phyloP scores from a whole-genome alignment of 1,140 invertebrate species.

The Cylas formicarius region DNA sequence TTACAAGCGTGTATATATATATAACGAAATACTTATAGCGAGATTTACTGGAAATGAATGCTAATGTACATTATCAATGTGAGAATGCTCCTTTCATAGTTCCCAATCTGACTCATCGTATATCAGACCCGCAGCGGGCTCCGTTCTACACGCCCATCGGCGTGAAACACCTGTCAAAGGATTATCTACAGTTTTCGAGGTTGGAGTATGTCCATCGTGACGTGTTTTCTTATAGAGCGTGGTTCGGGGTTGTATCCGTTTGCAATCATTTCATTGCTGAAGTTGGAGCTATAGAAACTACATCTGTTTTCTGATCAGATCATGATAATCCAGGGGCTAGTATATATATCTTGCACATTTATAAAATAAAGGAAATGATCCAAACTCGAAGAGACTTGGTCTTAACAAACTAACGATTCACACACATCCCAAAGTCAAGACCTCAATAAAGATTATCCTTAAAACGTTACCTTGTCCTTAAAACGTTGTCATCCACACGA shows the following conservation, averaged over 20 bases:
- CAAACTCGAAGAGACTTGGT: too few species aligned
- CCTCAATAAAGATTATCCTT: too few species aligned
- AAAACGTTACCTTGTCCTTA: too few species aligned
- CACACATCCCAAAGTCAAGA: too few species aligned
- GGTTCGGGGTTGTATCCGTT: too few species aligned
- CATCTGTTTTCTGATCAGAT: constrained; percentile 1
- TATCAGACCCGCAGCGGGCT: constrained; percentile 28
- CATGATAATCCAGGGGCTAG: too few species aligned
- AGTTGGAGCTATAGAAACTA: neutral
- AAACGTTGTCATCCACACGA: too few species aligned
- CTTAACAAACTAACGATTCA: too few species aligned
- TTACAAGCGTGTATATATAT: constrained; percentile 48
- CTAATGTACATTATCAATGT: constrained; percentile 49
- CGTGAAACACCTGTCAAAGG: neutral
- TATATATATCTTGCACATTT: too few species aligned
- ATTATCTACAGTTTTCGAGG: neutral
- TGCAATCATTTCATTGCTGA: neutral
- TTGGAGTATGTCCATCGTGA: too few species aligned
- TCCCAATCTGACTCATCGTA: constrained; percentile 35
- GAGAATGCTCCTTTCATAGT: constrained; percentile 57
- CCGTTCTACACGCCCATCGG: constrained; percentile 15
- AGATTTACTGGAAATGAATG: constrained; percentile 38
- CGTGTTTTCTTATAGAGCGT: too few species aligned
- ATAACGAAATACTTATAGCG: constrained; percentile 41
- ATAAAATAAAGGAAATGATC: too few species aligned